Conservation (phyloP, 2,888 invertebrate species). For the Malthinus seriepunctatus region DNA sequence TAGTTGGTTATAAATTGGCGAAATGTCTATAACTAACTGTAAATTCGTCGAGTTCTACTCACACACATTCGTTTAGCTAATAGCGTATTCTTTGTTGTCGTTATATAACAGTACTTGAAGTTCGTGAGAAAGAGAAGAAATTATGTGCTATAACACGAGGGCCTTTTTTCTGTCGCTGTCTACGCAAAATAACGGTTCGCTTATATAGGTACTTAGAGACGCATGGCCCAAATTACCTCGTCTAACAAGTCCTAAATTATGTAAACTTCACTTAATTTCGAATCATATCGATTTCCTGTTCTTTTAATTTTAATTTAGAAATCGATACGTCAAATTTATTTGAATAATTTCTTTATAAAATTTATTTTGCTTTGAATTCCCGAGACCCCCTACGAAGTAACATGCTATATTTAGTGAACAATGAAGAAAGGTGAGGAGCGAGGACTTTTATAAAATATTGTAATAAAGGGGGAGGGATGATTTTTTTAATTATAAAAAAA, state of each 20-base stretch:
- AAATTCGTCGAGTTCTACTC: slow-evolving; percentile 5
- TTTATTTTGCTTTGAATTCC: too few species aligned
- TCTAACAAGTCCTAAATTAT: slow-evolving; percentile 3
- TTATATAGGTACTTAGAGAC: background rate
- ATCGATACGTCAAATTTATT: background rate
- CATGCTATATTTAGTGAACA: too few species aligned
- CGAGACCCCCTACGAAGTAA: too few species aligned
- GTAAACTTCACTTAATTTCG: background rate
- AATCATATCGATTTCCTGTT: background rate
- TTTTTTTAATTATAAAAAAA: too few species aligned
- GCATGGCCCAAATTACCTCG: slow-evolving; percentile 3
- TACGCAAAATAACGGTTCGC: slow-evolving; percentile 13
- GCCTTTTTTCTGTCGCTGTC: slow-evolving; percentile 9
- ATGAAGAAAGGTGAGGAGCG: too few species aligned
- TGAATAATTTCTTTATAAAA: too few species aligned
- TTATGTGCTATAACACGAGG: background rate
- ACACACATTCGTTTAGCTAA: slow-evolving; percentile 9
- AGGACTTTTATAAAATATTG: too few species aligned
- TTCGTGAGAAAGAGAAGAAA: background rate
- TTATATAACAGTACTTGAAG: slow-evolving; percentile 9
- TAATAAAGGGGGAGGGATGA: too few species aligned
- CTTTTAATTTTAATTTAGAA: background rate
- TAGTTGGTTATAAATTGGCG: slow-evolving; percentile 11
- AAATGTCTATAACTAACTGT: slow-evolving; percentile 11
- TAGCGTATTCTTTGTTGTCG: slow-evolving; percentile 11